These are phyloP conservation scores for Florisuga fusca DNA, from an alignment of 2,797 vertebrate genomes.

Conservation along the genomic window DNA sequence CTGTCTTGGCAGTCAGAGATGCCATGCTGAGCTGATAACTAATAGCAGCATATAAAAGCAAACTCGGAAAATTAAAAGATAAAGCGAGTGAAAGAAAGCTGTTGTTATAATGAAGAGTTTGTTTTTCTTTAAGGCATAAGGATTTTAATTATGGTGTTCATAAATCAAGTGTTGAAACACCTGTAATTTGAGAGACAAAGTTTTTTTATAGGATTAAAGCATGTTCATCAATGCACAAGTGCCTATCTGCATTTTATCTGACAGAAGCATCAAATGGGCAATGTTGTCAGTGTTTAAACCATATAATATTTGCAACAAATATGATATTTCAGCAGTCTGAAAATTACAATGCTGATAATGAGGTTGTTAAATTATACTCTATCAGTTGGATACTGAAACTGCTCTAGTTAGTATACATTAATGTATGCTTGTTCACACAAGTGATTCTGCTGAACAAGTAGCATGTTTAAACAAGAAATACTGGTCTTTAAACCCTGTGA, in stretches of 20 bases:
- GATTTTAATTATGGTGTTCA: constrained; percentile 38
- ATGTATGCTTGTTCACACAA: constrained; percentile 81
- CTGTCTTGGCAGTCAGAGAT: not conserved
- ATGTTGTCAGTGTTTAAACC: constrained; percentile 63
- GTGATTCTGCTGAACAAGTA: constrained; percentile 79
- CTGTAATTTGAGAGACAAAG: constrained; percentile 58
- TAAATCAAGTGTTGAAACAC: constrained; percentile 48
- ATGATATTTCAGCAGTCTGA: constrained; percentile 75
- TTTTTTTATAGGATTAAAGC: constrained; percentile 43
- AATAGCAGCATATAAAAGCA: constrained; percentile 8
- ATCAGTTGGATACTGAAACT: constrained; percentile 73
- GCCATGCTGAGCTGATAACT: not conserved
- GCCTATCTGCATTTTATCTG: constrained; percentile 64
- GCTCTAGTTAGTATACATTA: constrained; percentile 69
- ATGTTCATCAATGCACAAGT: constrained; percentile 37
- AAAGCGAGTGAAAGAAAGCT: constrained; percentile 33
- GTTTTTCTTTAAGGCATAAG: constrained; percentile 38
- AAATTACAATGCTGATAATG: constrained; percentile 78
- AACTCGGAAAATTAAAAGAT: constrained; percentile 25
- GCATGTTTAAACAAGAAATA: constrained; percentile 84
- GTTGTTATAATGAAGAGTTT: constrained; percentile 8
- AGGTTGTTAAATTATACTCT: constrained; percentile 79
- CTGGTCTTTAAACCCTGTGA: constrained; percentile 79
- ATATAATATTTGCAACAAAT: constrained; percentile 72
- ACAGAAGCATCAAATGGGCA: constrained; percentile 57